Evolutionary conservation across 2,888 invertebrate species (phyloP), one percentile per base, ranked within the genome.

Genomic region (Drosophila tanythrix): DNA sequence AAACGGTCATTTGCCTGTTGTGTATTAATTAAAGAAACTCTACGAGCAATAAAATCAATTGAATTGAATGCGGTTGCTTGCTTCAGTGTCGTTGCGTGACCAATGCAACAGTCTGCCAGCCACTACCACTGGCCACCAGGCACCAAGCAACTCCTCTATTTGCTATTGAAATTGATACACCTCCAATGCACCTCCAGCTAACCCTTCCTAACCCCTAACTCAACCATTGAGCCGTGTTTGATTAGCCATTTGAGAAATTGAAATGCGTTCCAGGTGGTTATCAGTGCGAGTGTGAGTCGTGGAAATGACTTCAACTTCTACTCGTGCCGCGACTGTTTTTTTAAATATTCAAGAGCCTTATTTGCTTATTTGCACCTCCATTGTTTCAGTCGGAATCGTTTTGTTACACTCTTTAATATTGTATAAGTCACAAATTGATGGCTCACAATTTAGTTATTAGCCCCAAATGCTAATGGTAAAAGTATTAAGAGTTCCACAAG

Each of bases 241-340:
- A 62, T 66, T 31, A 76, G 53, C 71, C 71, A 83, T 89, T 83
- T 75, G 57, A 76, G 60, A 71, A 82, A 88, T 85, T 85, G 60
- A 73, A 69, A 46, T 74, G 57, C 68, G 62, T 72, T 35, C 35
- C 25, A 27, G 51, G 25, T 25, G 21, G 21, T 21, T 21, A 13
- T 46, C 10, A n/a, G 4, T 4, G 21, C 2, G 7, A 21, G 43
- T 33, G 27, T n/a, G 38, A 13, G 53, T n/a, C 50, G 21, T 21
- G 66, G 33, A 35, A 69, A 67, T 63, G 66, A 62, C 70, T 70
- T 50, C 31, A 51, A 38, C 18, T 33, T 27, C 61, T 15, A 3
- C 6, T 43, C 40, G 40, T 21, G 21, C 40, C n/a, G 1, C n/a
- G n/a, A 5, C 40, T 21, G 2, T 27, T 18, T 21, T 27, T 40